Base-by-base conservation (phyloP, 2,797 vertebrate genomes). In the Odontamblyopus lacepedii region DNA sequence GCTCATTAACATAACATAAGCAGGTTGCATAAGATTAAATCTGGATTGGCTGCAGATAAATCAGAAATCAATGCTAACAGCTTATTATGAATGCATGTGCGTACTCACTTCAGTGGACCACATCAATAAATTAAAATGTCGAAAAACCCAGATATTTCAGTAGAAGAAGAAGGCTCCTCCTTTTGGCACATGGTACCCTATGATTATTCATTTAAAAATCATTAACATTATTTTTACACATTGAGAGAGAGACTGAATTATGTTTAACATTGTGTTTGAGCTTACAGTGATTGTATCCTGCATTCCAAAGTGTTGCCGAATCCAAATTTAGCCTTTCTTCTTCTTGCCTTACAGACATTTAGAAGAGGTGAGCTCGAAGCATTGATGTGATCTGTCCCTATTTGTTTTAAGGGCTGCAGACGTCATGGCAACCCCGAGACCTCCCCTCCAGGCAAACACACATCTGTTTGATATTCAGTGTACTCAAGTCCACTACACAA, bases 1-100 rank as follows among this genome's bases (percentile, higher is more conserved):
- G 41, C 67, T 76, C 26, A 84, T 89, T 87, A 83, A 59, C 79
- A 85, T 77, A 78, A 5, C 53, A 77, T 77, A 83, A 72, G 64
- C 48, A 62, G 63, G 23, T 63, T 72, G 26, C 51, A 18, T 64
- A 62, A 44, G 73, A 60, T 66, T 72, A 79, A 79, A 70, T 64
- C 19, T 2, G 76, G 81, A 73, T 85, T 84, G 81, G 68, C 72
- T 73, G 67, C 75, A 80, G 59, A 70, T 69, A 56, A 67, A 75
- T 53, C 12, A 13, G 60, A 74, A 78, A 82, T 83, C 60, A 79
- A 66, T 65, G 72, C 65, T 78, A 80, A 83, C 72, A 41, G 41
- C 35, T 71, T 35, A n/a, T 74, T 76, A 76, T 83, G 32, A 35
- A 61, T 57, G 35, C 30, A 2, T 48, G 35, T 67, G 53, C 38